Evolutionary conservation across 2,113 vertebrate genomes (phyloP), one percentile per base, ranked within the genome.

Genomic region (Gopherus evgoodei): DNA sequence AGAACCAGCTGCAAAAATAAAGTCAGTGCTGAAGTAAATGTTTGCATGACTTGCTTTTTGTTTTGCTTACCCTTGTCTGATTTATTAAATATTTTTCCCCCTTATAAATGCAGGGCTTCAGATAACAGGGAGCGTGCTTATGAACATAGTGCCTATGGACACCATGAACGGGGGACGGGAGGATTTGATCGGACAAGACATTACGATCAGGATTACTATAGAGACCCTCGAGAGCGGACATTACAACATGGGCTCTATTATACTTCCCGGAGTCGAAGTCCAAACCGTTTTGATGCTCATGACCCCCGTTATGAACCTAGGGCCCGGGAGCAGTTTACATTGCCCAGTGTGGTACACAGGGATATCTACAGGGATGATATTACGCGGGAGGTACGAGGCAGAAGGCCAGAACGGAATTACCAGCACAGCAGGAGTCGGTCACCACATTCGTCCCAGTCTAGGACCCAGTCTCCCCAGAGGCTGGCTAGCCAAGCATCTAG

Each of bases 121-220:
- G 99, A 99, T 95, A 99, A 98, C 98, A 99, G 99, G 98, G 99
- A 99, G 97, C 99, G 99, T 98, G 98, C 98, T 96, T 99, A 99
- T 96, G 99, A 99, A 98, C 99, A 99, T 98, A 99, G 99, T 99
- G 98, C 99, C 98, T 99, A 99, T 98, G 99, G 99, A 99, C 99
- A 99, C 98, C 99, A 99, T 92, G 99, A 99, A 98, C 99, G 99
- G 96, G 98, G 99, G 96, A 99, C 98, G 96, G 99, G 98, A 98
- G 98, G 98, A 96, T 99, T 99, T 97, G 99, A 99, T 97, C 99
- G 99, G 86, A 99, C 99, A 52, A 98, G 99, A 96, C 99, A 99
- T 98, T 99, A 99, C 87, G 99, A 99, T 97, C 98, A 99, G 95
- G 99, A 99, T 98, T 99, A 99, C 98, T 99, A 99, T 97, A 99